Evolutionary conservation across 1,140 invertebrate species (phyloP), one percentile per base, ranked within the genome.

Genomic region (Drosophila truncata): DNA sequence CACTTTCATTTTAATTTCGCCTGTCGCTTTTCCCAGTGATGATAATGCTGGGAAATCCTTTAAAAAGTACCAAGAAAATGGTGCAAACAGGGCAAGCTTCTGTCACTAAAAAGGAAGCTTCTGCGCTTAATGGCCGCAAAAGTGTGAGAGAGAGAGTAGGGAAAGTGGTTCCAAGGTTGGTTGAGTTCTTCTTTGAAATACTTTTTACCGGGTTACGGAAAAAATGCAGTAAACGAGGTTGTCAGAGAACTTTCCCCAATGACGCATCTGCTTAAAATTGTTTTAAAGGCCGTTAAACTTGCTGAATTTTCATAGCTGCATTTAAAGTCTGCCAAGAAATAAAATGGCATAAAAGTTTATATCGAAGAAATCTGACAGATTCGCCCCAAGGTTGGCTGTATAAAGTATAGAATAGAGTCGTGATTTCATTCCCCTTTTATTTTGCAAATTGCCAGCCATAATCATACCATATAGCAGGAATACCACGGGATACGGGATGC

Each of bases 1-100:
- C 69, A 33, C 67, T 73, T 72, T 16, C 37, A 72, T 73, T 73
- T 73, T 60, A 73, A 72, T 72, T 72, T 72, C 31, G 69, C 47
- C 18, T 39, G 31, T 29, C 27, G 33, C 42, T 57, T 11, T 31
- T 31, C 37, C 23, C n/a, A 52, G 37, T 18, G 47, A 18, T 29
- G 25, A 35, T 23, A 31, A 42, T 47, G 20, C 46, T 25, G 31
- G 44, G 13, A 69, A 70, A 69, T 70, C 46, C 66, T 69, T 61
- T 55, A 54, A 70, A 70, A 70, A 37, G 64, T 31, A n/a, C n/a
- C 66, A 54, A 70, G 47, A 44, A 44, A 31, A 33, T 27, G 27
- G 5, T 33, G 35, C 46, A 41, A 66, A 66, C 27, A 37, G 61
- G 31, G 29, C 33, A 11, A 20, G 18, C 25, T 61, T 16, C 60